These are phyloP conservation scores for Seriola aureovittata DNA, from an alignment of 2,113 vertebrate species.

Conservation along the genomic window DNA sequence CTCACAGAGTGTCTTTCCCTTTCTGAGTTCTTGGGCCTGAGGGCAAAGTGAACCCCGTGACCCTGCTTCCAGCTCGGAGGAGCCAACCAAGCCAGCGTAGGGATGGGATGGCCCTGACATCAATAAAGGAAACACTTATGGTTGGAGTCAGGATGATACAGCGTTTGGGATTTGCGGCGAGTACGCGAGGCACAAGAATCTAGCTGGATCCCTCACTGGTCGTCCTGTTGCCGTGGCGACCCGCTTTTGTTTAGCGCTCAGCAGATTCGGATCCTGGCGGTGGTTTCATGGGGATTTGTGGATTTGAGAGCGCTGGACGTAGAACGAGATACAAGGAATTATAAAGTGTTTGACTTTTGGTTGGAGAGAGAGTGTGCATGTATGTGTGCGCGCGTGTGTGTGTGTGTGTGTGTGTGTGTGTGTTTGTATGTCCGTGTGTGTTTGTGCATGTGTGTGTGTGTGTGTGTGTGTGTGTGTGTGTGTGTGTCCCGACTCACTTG, in stretches of 20 bases:
- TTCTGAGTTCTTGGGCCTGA: slow-evolving; percentile 17
- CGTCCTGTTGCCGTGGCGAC: slow-evolving; percentile 64
- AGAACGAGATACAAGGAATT: slow-evolving; percentile 68
- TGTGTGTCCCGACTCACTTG: slow-evolving; percentile 49
- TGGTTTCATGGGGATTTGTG: slow-evolving; percentile 75
- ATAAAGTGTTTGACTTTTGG: slow-evolving; percentile 69
- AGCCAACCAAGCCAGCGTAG: slow-evolving; percentile 22
- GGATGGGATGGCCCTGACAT: slow-evolving; percentile 48
- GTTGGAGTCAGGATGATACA: slow-evolving; percentile 66
- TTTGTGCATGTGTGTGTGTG: slow-evolving; percentile 23
- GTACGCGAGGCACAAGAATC: slow-evolving; percentile 53
- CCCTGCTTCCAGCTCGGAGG: slow-evolving; percentile 40
- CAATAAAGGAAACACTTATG: slow-evolving; percentile 63
- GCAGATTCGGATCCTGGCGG: slow-evolving; percentile 60
- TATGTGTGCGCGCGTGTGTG: slow-evolving; percentile 32
- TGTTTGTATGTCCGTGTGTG: slow-evolving; percentile 27
- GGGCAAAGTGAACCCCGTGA: slow-evolving; percentile 63
- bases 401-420: slow-evolving; percentile 23
- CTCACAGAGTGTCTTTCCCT: background rate
- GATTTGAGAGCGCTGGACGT: slow-evolving; percentile 60
- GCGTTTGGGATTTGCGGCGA: slow-evolving; percentile 67
- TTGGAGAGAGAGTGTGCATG: slow-evolving; percentile 41
- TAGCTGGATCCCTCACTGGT: slow-evolving; percentile 56
- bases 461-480: slow-evolving; percentile 27
- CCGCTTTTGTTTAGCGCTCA: slow-evolving; percentile 67